Percentiles rank a stretch among this genome's conserved stretches.
Evolutionary conservation across 2,888 invertebrate genomes (phyloP).

Genomic region (Dryococelus australis): DNA sequence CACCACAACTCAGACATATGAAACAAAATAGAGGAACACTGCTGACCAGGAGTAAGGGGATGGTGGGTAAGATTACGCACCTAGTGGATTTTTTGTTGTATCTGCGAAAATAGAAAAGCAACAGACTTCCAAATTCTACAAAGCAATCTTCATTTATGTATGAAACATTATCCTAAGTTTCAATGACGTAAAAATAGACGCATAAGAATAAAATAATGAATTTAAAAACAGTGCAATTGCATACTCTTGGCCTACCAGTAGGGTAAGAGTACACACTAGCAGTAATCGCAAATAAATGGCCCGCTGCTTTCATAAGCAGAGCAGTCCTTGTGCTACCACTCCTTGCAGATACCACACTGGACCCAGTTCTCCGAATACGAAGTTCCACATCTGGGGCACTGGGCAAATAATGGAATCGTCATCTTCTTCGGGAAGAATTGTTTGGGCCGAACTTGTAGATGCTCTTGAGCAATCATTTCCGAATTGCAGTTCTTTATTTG

Average conservation of each 20-base stretch:
- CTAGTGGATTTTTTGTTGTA: not conserved
- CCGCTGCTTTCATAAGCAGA: too few species aligned
- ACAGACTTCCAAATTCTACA: not conserved
- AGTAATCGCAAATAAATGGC: not conserved
- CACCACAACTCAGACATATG: too few species aligned
- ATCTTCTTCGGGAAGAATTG: not conserved
- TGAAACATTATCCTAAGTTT: not conserved
- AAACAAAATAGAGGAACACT: too few species aligned
- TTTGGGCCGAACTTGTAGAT: slow-evolving; percentile 9
- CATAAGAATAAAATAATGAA: not conserved
- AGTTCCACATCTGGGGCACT: slow-evolving; percentile 23
- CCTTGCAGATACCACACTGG: too few species aligned
- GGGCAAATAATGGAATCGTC: slow-evolving; percentile 12
- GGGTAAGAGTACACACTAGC: slow-evolving; percentile 9
- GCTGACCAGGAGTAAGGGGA: too few species aligned
- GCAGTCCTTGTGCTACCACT: too few species aligned
- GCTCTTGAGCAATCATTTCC: too few species aligned
- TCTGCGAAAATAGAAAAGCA: not conserved
- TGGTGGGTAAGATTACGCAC: not conserved
- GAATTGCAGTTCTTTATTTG: not conserved
- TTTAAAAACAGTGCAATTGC: not conserved
- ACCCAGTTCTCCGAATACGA: too few species aligned
- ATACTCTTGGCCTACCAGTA: not conserved
- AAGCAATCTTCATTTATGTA: not conserved
- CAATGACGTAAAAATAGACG: not conserved